A percentile compares a stretch with the other conserved stretches of the same genome.
These are phyloP conservation scores for Salvelinus namaycush DNA, from an alignment of 2,113 vertebrate species.

Conservation along the genomic window DNA sequence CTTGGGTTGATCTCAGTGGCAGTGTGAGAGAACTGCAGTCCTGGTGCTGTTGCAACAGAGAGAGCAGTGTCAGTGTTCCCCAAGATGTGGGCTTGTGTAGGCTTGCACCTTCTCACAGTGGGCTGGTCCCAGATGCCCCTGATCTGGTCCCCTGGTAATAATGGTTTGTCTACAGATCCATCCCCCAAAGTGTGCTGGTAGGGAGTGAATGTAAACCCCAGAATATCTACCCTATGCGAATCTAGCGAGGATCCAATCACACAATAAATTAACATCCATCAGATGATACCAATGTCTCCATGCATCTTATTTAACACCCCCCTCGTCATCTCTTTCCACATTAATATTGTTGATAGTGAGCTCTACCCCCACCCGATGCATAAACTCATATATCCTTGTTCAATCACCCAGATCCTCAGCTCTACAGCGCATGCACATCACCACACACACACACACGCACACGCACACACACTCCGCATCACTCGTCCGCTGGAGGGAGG, in stretches of 20 bases:
- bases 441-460: constrained; percentile 17
- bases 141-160: not conserved
- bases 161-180: not conserved
- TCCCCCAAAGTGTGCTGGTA: not conserved
- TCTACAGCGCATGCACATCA: constrained; percentile 2
- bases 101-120: constrained; percentile 25
- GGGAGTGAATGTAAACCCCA: not conserved
- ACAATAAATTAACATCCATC: too few relatives aligned
- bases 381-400: too few relatives aligned
- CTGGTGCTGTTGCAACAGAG: constrained; percentile 39
- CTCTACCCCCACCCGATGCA: too few relatives aligned
- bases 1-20: constrained; percentile 47
- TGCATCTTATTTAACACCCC: too few relatives aligned
- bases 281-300: too few relatives aligned
- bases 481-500: constrained; percentile 39
- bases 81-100: constrained; percentile 47
- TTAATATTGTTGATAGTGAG: too few relatives aligned
- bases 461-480: constrained; percentile 16
- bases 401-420: constrained; percentile 7
- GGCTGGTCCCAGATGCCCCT: constrained; percentile 3
- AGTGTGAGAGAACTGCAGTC: constrained; percentile 61
- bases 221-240: not conserved
- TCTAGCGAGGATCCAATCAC: not conserved
- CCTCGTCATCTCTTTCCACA: too few relatives aligned
- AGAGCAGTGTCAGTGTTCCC: constrained; percentile 32